phyloP scores from a whole-genome alignment of 2,797 vertebrate genomes.

The Cynodonichthys magdalenae region DNA sequence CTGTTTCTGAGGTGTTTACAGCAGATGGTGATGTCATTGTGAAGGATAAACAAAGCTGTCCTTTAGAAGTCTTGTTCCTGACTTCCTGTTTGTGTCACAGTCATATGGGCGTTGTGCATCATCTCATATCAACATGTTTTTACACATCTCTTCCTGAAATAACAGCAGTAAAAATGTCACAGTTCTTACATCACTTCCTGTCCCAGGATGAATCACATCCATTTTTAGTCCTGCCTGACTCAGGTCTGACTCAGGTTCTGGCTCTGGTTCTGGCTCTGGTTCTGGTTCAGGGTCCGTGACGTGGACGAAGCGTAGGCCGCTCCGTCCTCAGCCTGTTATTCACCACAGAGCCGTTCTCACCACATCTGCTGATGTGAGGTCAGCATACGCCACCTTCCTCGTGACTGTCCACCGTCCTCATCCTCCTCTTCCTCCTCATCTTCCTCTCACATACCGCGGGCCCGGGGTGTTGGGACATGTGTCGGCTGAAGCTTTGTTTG shows the following conservation, averaged over 20 bases:
- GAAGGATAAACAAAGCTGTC: too few species aligned
- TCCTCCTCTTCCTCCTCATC: background rate
- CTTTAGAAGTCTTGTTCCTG: background rate
- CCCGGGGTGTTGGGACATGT: too few species aligned
- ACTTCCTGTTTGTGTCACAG: background rate
- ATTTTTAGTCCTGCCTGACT: conserved; percentile 23
- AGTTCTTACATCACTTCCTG: background rate
- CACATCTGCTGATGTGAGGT: conserved; percentile 26
- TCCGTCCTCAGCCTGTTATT: conserved; percentile 39
- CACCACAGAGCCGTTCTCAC: conserved; percentile 31
- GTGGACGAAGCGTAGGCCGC: conserved; percentile 26
- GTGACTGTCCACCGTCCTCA: conserved; percentile 6
- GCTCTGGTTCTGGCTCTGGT: conserved; percentile 4
- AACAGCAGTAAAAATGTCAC: background rate
- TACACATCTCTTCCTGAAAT: conserved; percentile 5
- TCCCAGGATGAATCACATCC: conserved; percentile 10
- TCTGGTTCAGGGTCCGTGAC: conserved; percentile 2
- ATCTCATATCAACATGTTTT: background rate
- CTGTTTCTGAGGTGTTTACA: too few species aligned
- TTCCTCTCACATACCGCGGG: too few species aligned
- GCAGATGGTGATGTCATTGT: too few species aligned
- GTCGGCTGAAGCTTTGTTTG: background rate
- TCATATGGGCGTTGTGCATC: background rate
- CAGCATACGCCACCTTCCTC: background rate
- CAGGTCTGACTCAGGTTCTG: conserved; percentile 16